Evolutionary conservation across 2,888 invertebrate genomes (phyloP).

Genomic region (Melangyna quadrimaculata): DNA sequence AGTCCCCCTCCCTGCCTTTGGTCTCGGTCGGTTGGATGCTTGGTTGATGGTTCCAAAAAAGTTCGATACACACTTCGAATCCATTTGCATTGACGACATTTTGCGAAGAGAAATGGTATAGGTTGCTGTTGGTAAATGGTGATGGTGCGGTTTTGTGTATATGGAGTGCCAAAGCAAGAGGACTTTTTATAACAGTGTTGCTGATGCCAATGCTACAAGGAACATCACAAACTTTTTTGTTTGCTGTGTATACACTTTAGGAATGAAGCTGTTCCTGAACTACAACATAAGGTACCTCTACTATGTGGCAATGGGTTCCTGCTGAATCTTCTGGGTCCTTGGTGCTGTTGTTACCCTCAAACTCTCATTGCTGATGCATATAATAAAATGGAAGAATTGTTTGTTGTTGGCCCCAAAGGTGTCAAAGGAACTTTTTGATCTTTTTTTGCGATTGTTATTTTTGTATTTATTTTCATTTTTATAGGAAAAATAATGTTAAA

Average conservation of each 20-base stretch:
- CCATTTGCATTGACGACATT: slow-evolving; percentile 68
- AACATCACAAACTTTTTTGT: slow-evolving; percentile 36
- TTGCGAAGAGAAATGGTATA: neutral
- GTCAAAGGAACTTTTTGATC: slow-evolving; percentile 47
- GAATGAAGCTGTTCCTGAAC: slow-evolving; percentile 23
- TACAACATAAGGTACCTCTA: neutral
- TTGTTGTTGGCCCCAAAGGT: slow-evolving; percentile 50
- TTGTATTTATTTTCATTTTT: neutral
- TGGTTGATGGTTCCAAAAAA: neutral
- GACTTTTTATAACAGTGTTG: slow-evolving; percentile 12
- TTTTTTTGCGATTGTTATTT: neutral
- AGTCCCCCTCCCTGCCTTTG: too few species aligned
- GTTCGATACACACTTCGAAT: slow-evolving; percentile 65
- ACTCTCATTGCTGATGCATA: neutral
- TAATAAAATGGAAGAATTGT: slow-evolving; percentile 9
- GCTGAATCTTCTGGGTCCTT: neutral
- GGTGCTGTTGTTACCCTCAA: neutral
- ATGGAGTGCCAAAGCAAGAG: slow-evolving; percentile 46
- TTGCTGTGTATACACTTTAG: slow-evolving; percentile 22
- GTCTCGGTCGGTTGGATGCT: neutral
- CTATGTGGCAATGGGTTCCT: neutral
- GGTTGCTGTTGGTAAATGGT: neutral
- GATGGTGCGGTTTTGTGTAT: slow-evolving; percentile 27
- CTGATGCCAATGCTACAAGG: slow-evolving; percentile 10
- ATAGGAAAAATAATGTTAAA: slow-evolving; percentile 39